Conservation (phyloP, 2,888 invertebrate species). For the Epirrhoe tristata region DNA sequence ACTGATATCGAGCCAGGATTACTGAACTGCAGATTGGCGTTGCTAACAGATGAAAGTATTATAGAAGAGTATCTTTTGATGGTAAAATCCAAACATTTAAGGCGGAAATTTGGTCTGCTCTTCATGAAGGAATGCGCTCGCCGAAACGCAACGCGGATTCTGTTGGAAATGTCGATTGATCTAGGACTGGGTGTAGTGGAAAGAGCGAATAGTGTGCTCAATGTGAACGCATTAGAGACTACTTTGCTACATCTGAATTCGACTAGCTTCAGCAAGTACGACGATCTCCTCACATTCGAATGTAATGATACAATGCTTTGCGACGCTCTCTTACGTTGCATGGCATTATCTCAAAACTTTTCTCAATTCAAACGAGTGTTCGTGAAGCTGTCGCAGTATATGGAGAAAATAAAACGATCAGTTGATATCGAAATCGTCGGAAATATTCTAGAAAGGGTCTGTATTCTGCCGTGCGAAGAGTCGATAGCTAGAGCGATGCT, state of each 20-base stretch:
- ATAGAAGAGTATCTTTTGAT: conserved; percentile 63
- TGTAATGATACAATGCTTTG: conserved; percentile 51
- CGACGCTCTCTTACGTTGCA: conserved; percentile 60
- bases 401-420: conserved; percentile 50
- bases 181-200: conserved; percentile 45
- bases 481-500: conserved; percentile 56
- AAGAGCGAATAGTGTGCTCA: conserved; percentile 45
- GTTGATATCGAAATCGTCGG: conserved; percentile 56
- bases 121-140: conserved; percentile 60
- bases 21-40: conserved; percentile 44
- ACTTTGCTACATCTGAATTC: conserved; percentile 62
- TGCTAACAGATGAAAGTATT: conserved; percentile 52
- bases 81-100: conserved; percentile 46
- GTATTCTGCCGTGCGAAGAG: conserved; percentile 66
- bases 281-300: conserved; percentile 54
- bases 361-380: conserved; percentile 69
- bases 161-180: conserved; percentile 67
- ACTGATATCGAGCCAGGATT: conserved; percentile 25
- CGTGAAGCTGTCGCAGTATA: conserved; percentile 61
- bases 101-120: conserved; percentile 54
- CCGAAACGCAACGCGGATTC: conserved; percentile 56
- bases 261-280: conserved; percentile 52
- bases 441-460: conserved; percentile 67
- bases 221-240: conserved; percentile 54
- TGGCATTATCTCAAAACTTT: conserved; percentile 72